Evolutionary conservation across 2,888 invertebrate species (phyloP).

Genomic region (Scelioninae gen. 1): DNA sequence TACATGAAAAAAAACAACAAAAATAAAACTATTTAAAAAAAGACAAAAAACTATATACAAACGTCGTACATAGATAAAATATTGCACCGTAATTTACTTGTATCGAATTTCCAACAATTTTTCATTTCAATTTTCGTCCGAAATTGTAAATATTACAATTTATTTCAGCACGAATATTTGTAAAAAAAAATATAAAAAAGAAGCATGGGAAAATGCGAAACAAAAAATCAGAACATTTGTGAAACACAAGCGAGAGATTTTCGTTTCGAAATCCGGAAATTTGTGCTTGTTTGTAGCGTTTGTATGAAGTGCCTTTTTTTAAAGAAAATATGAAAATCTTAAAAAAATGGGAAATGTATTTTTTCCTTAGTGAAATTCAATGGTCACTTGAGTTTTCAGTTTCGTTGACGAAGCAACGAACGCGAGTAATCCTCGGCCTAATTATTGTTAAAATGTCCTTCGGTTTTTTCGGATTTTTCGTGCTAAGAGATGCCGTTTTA

Average conservation of each 20-base stretch:
- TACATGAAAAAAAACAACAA: too few species aligned
- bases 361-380: slow-evolving; percentile 27
- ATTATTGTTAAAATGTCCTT: slow-evolving; percentile 58
- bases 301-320: slow-evolving; percentile 68
- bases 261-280: slow-evolving; percentile 43
- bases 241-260: slow-evolving; percentile 25
- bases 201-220: slow-evolving; percentile 9
- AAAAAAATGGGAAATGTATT: too few species aligned
- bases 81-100: slow-evolving; percentile 63
- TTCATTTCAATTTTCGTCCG: slow-evolving; percentile 39
- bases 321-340: slow-evolving; percentile 15
- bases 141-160: slow-evolving; percentile 63
- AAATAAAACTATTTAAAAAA: too few species aligned
- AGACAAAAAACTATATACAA: slow-evolving; percentile 39
- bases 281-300: slow-evolving; percentile 64
- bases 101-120: slow-evolving; percentile 16
- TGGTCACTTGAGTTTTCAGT: slow-evolving; percentile 42
- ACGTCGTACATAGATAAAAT: slow-evolving; percentile 48
- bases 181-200: slow-evolving; percentile 34
- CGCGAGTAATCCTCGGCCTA: slow-evolving; percentile 66
- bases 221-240: slow-evolving; percentile 9
- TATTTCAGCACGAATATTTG: slow-evolving; percentile 50
- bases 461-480: slow-evolving; percentile 41
- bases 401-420: slow-evolving; percentile 63
- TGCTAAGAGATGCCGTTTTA: slow-evolving; percentile 57